Evolutionary conservation across 1,140 invertebrate species (phyloP).

Genomic region (Drosophila elegans): DNA sequence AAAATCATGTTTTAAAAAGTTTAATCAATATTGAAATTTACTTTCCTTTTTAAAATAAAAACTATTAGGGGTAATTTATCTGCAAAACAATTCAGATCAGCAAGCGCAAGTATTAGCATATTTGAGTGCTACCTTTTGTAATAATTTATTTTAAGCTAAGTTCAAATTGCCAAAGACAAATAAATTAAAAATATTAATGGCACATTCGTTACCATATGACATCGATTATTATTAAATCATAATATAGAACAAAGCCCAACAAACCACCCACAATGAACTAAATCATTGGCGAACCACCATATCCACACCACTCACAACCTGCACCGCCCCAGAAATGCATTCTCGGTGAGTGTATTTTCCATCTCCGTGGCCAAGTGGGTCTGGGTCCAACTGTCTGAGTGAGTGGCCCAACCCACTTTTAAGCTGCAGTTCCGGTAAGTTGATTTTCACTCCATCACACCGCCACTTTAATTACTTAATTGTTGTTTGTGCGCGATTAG

Average conservation of each 20-base stretch:
- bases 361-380: constrained; percentile 18
- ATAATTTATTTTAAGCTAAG: too few relatives aligned
- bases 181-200: too few relatives aligned
- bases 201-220: neutral
- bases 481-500: constrained; percentile 62
- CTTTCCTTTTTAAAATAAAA: too few relatives aligned
- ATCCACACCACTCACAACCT: neutral
- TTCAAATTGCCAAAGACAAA: too few relatives aligned
- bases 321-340: constrained; percentile 32
- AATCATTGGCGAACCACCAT: neutral
- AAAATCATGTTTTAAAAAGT: too few relatives aligned
- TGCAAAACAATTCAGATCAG: too few relatives aligned
- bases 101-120: too few relatives aligned
- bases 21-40: too few relatives aligned
- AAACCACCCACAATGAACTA: neutral
- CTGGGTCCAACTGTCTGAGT: constrained; percentile 19
- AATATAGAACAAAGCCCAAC: neutral
- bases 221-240: neutral
- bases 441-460: constrained; percentile 69
- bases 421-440: constrained; percentile 75
- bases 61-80: too few relatives aligned
- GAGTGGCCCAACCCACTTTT: constrained; percentile 73
- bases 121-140: too few relatives aligned
- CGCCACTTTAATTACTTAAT: constrained; percentile 72
- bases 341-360: constrained; percentile 29